These are phyloP conservation scores for Arvicola amphibius DNA, from an alignment of 2,797 vertebrate species.

Conservation along the genomic window DNA sequence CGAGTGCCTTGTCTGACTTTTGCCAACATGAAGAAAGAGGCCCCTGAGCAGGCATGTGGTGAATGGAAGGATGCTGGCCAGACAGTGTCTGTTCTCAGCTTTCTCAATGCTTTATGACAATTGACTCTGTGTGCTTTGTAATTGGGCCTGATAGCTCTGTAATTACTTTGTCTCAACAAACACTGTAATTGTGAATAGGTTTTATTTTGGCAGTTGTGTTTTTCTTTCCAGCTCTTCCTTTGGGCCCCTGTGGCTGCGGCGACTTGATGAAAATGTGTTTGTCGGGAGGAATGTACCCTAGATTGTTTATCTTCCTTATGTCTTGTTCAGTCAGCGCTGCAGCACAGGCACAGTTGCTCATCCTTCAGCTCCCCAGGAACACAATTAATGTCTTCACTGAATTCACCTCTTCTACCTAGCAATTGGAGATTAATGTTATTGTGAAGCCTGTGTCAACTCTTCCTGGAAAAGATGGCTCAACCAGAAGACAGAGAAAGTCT, in stretches of 20 bases:
- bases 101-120: conserved; percentile 73
- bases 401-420: conserved; percentile 59
- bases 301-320: conserved; percentile 61
- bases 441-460: conserved; percentile 59
- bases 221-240: conserved; percentile 64
- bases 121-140: conserved; percentile 73
- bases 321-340: conserved; percentile 46
- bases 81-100: background rate
- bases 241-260: background rate
- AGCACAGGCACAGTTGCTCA: background rate
- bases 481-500: conserved; percentile 55
- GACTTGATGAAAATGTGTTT: conserved; percentile 65
- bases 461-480: conserved; percentile 36
- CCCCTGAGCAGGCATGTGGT: background rate
- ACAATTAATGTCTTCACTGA: conserved; percentile 34
- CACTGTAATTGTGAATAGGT: conserved; percentile 68
- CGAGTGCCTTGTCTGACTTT: conserved; percentile 29
- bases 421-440: conserved; percentile 64
- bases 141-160: conserved; percentile 70
- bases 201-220: conserved; percentile 66
- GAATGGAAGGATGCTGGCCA: background rate
- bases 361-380: conserved; percentile 41
- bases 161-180: conserved; percentile 78
- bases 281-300: background rate
- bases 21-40: conserved; percentile 13